phyloP scores from a whole-genome alignment of 2,113 vertebrate genomes.

The Cyprinodon variegatus region DNA sequence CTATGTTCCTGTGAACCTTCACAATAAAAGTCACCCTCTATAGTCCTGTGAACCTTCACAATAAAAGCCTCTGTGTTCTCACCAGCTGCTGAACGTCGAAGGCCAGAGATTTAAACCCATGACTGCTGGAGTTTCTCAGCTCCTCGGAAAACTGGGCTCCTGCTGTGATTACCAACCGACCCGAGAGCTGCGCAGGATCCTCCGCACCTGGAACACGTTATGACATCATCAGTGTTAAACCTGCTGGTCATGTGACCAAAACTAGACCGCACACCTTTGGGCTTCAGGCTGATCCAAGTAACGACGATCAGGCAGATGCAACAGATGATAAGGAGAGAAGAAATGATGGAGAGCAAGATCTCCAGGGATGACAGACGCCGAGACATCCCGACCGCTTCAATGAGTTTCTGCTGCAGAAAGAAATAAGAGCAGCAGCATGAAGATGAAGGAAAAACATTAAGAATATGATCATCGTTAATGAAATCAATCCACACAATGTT shows the following conservation, averaged over 20 bases:
- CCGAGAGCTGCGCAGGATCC: slow-evolving; percentile 29
- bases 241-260: neutral
- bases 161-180: slow-evolving; percentile 56
- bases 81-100: slow-evolving; percentile 71
- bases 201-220: neutral
- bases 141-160: slow-evolving; percentile 67
- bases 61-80: slow-evolving; percentile 18
- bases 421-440: too few relatives aligned
- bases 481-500: too few relatives aligned
- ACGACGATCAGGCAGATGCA: slow-evolving; percentile 50
- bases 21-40: neutral
- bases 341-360: slow-evolving; percentile 45
- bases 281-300: slow-evolving; percentile 47
- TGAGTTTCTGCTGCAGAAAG: neutral
- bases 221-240: neutral
- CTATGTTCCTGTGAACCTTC: neutral
- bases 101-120: slow-evolving; percentile 72
- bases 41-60: slow-evolving; percentile 5
- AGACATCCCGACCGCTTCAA: slow-evolving; percentile 24
- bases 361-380: slow-evolving; percentile 55
- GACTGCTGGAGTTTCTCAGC: slow-evolving; percentile 71
- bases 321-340: slow-evolving; percentile 49
- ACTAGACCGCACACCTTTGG: slow-evolving; percentile 36
- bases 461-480: too few relatives aligned
- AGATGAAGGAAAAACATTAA: too few relatives aligned